phyloP scores from a whole-genome alignment of 2,888 invertebrate genomes.

The Diogma glabrata region DNA sequence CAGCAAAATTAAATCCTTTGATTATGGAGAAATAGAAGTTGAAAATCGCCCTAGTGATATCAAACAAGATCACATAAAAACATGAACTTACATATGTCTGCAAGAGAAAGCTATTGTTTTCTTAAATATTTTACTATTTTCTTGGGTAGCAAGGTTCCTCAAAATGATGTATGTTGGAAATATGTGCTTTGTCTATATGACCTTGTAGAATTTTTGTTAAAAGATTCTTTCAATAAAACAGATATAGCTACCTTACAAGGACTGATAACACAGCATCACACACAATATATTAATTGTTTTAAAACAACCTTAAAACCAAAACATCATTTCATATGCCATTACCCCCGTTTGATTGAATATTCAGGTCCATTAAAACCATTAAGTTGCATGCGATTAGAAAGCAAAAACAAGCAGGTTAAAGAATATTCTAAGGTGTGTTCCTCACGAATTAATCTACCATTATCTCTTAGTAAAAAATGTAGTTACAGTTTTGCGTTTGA shows the following conservation, averaged over 20 bases:
- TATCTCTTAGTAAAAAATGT: background rate
- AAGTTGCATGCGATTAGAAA: background rate
- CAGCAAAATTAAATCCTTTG: too few relatives aligned
- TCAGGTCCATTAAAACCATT: background rate
- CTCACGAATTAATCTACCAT: background rate
- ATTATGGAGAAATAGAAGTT: too few relatives aligned
- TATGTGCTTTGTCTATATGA: background rate
- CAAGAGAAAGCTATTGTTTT: background rate
- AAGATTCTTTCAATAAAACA: background rate
- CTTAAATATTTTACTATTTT: background rate
- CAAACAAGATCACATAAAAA: too few relatives aligned
- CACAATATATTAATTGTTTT: background rate
- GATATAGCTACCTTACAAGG: background rate
- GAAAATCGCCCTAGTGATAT: background rate
- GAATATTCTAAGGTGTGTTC: background rate
- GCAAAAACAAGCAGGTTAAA: background rate
- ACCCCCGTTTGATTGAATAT: background rate
- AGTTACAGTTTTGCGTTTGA: background rate
- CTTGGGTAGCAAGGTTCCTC: background rate
- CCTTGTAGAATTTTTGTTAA: background rate
- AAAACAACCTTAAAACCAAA: background rate
- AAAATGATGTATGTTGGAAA: background rate
- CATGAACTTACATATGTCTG: too few relatives aligned
- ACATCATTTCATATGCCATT: background rate
- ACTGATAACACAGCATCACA: background rate